Evolutionary conservation across 2,888 invertebrate species (phyloP), one percentile per base, ranked within the genome.

Genomic region (Sarcophaga caerulescens): DNA sequence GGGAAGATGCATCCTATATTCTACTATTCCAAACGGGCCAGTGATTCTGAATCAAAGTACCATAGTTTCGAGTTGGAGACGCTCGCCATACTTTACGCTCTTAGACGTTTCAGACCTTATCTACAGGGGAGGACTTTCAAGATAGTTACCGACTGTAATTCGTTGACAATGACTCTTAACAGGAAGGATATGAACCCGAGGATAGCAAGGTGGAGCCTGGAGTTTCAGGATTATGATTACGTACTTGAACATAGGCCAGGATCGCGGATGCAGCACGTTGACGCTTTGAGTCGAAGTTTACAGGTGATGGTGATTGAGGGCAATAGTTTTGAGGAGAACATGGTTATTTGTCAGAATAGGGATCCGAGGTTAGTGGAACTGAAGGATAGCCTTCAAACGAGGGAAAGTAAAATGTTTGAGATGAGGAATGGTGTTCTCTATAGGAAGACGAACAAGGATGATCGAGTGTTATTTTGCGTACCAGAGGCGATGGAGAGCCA

Each of bases 391-490:
- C 69, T 69, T 10, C 69, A 78, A 45, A 62, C 19, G 12, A 60
- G 10, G 17, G 60, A 69, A 25, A 62, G 35, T 19, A 68, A 44
- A 59, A 12, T 60, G 47, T 69, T 17, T 47, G 76, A 81, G 52
- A 76, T 81, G 81, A n/a, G 76, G 23, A 81, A 81, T 62, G 75
- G 81, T 8, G 23, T 70, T 52, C 11, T 81, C 11, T 81, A 81
- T 35, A 75, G 63, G 12, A 81, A 52, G 69, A 76, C 47, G 44
- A 57, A 35, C 19, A 81, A 60, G 35, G 63, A n/a, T 19, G 71
- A 83, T 19, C n/a, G 3, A 1, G 8, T 66, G n/a, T 45, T 66
- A 47, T 44, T 69, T 70, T n/a, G 35, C 79, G 44, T 65, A 52
- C 69, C 69, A 69, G 23, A 35, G 35, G 35, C 35, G 35, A 10